These are phyloP conservation scores for Casuarius casuarius DNA, from an alignment of 2,113 vertebrate genomes.

Conservation along the genomic window DNA sequence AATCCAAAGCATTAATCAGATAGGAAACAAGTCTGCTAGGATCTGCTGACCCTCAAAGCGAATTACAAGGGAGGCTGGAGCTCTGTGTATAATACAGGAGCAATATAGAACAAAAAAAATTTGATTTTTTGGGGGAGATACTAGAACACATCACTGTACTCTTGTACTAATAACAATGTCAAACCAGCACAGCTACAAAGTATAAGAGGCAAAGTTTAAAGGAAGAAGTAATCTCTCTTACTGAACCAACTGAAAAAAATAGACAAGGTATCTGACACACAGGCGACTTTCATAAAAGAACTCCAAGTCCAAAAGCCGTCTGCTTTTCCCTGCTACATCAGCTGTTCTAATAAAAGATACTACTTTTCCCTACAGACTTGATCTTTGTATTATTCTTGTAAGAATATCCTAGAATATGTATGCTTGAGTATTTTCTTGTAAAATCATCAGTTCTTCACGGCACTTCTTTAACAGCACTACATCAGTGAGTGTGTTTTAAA, in stretches of 20 bases:
- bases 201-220: not conserved
- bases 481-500: not conserved
- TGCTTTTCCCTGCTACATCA: not conserved
- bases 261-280: not conserved
- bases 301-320: not conserved
- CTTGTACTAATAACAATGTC: not conserved
- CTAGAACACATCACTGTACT: not conserved
- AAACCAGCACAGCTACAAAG: not conserved
- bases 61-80: not conserved
- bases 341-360: not conserved
- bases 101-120: fast-evolving
- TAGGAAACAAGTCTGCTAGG: not conserved
- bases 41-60: not conserved
- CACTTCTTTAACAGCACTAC: not conserved
- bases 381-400: not conserved
- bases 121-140: not conserved
- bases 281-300: not conserved
- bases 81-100: not conserved
- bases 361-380: not conserved
- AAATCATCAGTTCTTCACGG: not conserved
- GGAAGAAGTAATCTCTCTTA: not conserved
- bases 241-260: not conserved
- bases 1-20: not conserved
- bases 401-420: not conserved
- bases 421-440: not conserved